Conservation (phyloP, 2,113 vertebrate genomes). For the Scytalopus superciliaris region DNA sequence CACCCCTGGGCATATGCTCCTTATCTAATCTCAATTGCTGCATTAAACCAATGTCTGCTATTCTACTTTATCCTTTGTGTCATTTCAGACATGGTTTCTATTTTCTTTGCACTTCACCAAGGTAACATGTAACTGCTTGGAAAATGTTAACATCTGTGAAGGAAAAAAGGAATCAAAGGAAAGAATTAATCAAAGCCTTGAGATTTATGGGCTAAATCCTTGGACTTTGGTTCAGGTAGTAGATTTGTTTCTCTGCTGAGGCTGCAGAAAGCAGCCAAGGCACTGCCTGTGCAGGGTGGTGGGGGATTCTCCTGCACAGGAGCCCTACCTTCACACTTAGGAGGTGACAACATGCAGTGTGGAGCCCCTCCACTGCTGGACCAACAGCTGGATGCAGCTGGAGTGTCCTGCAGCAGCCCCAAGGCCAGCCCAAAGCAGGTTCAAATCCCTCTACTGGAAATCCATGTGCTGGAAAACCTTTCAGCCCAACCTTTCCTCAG, state of each 20-base stretch:
- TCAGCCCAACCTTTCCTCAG: not conserved
- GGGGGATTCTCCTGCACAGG: not conserved
- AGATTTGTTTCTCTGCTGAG: constrained; percentile 6
- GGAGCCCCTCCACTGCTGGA: not conserved
- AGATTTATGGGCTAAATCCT: constrained; percentile 54
- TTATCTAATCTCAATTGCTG: constrained; percentile 29
- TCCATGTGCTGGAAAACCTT: not conserved
- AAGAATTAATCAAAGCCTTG: constrained; percentile 47
- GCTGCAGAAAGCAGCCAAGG: not conserved
- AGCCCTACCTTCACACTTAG: too few relatives aligned
- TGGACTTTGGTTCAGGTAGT: not conserved
- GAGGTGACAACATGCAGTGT: too few relatives aligned
- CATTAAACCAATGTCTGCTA: not conserved
- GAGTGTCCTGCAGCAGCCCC: not conserved
- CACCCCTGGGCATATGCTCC: not conserved
- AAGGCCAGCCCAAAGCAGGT: not conserved
- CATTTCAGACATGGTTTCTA: constrained; percentile 42
- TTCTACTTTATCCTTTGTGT: not conserved
- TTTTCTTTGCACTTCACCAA: constrained; percentile 59
- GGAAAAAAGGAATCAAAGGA: not conserved
- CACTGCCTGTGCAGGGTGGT: not conserved
- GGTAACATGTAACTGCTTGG: constrained; percentile 31
- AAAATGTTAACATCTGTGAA: constrained; percentile 54
- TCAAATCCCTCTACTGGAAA: not conserved
- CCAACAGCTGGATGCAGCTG: not conserved